Conservation (phyloP, 2,797 vertebrate genomes). For the Neosalanx taihuensis region DNA sequence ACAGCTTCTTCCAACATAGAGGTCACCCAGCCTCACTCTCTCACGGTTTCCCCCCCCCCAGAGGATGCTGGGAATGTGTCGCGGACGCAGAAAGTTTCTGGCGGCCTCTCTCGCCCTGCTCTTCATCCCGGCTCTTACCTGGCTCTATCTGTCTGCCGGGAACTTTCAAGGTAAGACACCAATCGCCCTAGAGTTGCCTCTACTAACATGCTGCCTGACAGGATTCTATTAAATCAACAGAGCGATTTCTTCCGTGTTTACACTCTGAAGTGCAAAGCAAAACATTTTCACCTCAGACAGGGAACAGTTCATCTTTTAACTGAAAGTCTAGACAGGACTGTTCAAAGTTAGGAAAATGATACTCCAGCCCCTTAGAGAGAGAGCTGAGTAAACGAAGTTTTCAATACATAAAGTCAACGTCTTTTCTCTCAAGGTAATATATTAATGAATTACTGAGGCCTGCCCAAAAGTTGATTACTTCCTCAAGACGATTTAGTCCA, state of each 20-base stretch:
- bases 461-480: slow-evolving; percentile 65
- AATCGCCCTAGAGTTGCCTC: too few relatives aligned
- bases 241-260: neutral
- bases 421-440: slow-evolving; percentile 31
- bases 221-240: too few relatives aligned
- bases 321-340: neutral
- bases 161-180: slow-evolving; percentile 88
- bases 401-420: slow-evolving; percentile 41
- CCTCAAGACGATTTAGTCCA: slow-evolving; percentile 48
- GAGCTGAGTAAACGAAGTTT: slow-evolving; percentile 27
- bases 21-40: slow-evolving; percentile 65
- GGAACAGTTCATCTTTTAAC: neutral
- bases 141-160: slow-evolving; percentile 94
- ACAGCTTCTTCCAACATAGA: slow-evolving; percentile 75
- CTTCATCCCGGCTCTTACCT: slow-evolving; percentile 94
- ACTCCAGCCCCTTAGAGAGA: neutral
- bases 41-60: slow-evolving; percentile 55
- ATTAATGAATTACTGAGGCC: slow-evolving; percentile 65
- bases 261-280: neutral
- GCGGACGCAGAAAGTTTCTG: slow-evolving; percentile 97
- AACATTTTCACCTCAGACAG: neutral
- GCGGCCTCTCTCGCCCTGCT: slow-evolving; percentile 88
- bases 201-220: too few relatives aligned
- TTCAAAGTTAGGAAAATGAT: neutral
- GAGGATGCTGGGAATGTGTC: slow-evolving; percentile 99